Evolutionary conservation across 2,888 invertebrate genomes (phyloP).

Genomic region (Athripsodes cinereus): DNA sequence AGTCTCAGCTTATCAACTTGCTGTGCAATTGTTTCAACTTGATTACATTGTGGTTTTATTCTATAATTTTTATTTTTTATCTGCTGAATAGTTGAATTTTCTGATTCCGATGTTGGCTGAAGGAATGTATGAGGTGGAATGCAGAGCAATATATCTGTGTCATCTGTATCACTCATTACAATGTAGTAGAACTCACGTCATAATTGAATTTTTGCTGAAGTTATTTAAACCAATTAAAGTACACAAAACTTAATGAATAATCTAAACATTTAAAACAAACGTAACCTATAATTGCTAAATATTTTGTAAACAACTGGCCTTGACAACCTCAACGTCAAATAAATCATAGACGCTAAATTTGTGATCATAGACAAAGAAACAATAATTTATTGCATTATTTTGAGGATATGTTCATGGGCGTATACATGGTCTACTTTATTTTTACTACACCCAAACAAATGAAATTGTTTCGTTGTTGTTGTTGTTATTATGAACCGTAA

Average conservation of each 20-base stretch:
- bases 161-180: slow-evolving; percentile 58
- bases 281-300: not conserved
- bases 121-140: slow-evolving; percentile 73
- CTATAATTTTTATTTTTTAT: slow-evolving; percentile 39
- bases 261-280: not conserved
- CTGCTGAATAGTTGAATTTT: slow-evolving; percentile 40
- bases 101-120: slow-evolving; percentile 54
- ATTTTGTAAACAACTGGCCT: not conserved
- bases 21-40: slow-evolving; percentile 53
- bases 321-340: not conserved
- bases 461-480: no score
- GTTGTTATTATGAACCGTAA: no score
- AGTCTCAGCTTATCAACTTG: slow-evolving; percentile 59
- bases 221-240: not conserved
- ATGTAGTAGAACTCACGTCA: not conserved
- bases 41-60: slow-evolving; percentile 26
- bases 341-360: not conserved
- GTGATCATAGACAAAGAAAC: not conserved
- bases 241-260: not conserved
- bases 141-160: slow-evolving; percentile 73
- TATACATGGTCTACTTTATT: no score
- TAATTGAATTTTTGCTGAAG: not conserved
- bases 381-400: not conserved
- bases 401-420: no score
- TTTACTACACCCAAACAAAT: no score